Base-by-base conservation (phyloP, 2,113 vertebrate genomes). In the Macquaria australasica region DNA sequence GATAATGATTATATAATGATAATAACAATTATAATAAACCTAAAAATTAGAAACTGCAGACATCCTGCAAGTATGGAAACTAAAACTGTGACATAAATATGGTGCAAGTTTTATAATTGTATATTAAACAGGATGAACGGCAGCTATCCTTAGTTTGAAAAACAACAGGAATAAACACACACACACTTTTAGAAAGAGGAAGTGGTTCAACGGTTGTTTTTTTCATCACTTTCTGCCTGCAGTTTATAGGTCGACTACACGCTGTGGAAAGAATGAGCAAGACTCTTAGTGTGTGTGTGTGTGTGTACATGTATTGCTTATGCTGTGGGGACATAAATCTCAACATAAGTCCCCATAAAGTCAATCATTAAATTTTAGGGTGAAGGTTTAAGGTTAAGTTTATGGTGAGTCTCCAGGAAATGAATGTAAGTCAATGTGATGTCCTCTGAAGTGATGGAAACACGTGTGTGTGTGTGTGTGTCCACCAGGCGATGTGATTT, bases 171-270 rank as follows among this genome's bases (percentile, higher is more conserved):
- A 20, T 21, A 16, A 55, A 73, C 10, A 39, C 45, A 78, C 55
- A 70, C 39, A 55, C 78, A 70, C 81, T 16, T 3, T 6, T 6
- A 60, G 21, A 80, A 66, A 78, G 62, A 90, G 91, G 92, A 93
- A 92, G 92, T 85, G 92, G 92, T 86, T 79, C 71, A 91, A 92
- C 90, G 81, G 89, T 68, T 72, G 48, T 74, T 64, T 81, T 73
- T 39, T 39, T 77, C 62, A 37, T 63, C 64, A 70, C 59, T 62
- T 56, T 77, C 83, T 74, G 28, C 34, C n/a, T 64, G 72, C 58
- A 62, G 34, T 43, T 48, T 28, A 8, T 15, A 64, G 41, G 39
- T 25, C 1, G 18, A 37, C 9, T 50, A 63, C 63, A 59, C 9
- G 10, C 59, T 76, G 71, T 71, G 86, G 79, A 77, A 77, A 73